Conservation (phyloP, 2,888 invertebrate species). For the Lithosia quadra region DNA sequence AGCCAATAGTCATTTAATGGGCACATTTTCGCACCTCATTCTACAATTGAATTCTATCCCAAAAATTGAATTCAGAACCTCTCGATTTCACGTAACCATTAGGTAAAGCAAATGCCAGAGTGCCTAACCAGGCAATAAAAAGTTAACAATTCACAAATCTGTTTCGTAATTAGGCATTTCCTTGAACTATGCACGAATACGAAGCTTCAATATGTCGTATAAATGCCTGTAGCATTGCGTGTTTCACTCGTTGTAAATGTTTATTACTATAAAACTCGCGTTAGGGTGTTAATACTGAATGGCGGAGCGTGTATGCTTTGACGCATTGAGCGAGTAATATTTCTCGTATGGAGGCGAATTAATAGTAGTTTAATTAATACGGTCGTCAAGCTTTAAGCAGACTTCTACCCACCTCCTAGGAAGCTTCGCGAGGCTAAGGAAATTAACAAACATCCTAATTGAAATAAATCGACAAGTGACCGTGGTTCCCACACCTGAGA, state of each 20-base stretch:
- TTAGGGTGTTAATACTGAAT: background rate
- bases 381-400: no score
- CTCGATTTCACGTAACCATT: no score
- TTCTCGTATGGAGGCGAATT: no score
- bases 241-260: conserved; percentile 21
- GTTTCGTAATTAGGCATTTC: conserved; percentile 5
- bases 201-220: conserved; percentile 7
- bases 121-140: background rate
- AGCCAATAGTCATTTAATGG: background rate
- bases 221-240: conserved; percentile 20
- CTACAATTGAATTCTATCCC: background rate
- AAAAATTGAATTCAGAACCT: background rate
- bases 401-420: no score
- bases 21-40: background rate
- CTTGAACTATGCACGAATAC: conserved; percentile 9
- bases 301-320: conserved; percentile 1
- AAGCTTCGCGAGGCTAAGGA: no score
- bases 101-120: background rate
- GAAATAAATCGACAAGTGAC: no score
- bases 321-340: background rate
- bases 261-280: conserved; percentile 21
- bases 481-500: no score
- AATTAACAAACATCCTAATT: no score
- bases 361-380: no score
- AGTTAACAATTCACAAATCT: background rate